A percentile compares a stretch with the other conserved stretches of the same genome.
Evolutionary conservation across 1,140 invertebrate genomes (phyloP).

Genomic region (Spodoptera litura): DNA sequence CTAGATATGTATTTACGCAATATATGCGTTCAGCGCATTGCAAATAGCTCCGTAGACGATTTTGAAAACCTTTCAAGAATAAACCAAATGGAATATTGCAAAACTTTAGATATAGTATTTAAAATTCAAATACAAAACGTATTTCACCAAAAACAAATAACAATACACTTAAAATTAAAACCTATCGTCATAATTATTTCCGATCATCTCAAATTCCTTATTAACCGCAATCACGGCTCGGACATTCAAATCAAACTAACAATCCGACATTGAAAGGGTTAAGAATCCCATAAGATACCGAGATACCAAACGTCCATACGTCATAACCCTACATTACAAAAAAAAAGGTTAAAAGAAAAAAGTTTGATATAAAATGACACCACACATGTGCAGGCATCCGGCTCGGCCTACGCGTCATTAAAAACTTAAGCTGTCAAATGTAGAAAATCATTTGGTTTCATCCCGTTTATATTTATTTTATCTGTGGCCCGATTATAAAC

Average conservation of each 20-base stretch:
- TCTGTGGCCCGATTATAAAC: conserved; percentile 74
- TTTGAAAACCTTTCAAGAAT: too few species aligned
- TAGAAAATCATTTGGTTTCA: conserved; percentile 71
- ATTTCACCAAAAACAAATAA: too few species aligned
- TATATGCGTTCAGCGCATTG: too few species aligned
- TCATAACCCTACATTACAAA: conserved; percentile 76
- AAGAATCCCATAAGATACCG: conserved; percentile 69
- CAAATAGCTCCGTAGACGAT: too few species aligned
- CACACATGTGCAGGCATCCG: conserved; percentile 79
- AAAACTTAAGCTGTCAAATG: conserved; percentile 68
- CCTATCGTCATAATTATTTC: neutral
- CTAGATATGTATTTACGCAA: too few species aligned
- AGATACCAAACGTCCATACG: conserved; percentile 54
- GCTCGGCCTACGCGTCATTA: conserved; percentile 70
- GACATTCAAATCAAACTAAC: conserved; percentile 16
- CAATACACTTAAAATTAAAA: neutral
- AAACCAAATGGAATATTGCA: too few species aligned
- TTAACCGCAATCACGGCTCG: conserved; percentile 3
- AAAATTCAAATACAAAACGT: neutral
- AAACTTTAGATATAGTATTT: too few species aligned
- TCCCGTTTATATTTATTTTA: conserved; percentile 71
- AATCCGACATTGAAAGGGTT: conserved; percentile 56
- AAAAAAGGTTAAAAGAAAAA: conserved; percentile 77
- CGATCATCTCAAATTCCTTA: neutral
- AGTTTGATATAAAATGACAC: conserved; percentile 80